These are phyloP conservation scores for Eremophila alpestris DNA, from an alignment of 2,797 vertebrate species.

Conservation along the genomic window DNA sequence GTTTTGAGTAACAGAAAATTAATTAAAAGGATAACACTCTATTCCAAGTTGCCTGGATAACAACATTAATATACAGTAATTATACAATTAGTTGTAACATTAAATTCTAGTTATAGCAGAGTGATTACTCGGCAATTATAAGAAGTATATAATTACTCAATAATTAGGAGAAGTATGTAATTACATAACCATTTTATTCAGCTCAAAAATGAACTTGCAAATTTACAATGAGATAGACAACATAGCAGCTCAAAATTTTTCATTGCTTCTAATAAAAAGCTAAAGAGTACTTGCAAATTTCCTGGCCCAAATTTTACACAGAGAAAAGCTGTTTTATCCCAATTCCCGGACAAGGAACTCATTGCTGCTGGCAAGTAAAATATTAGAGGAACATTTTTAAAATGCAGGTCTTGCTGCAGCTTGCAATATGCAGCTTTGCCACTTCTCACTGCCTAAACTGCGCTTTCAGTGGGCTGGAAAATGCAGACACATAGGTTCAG, in stretches of 20 bases:
- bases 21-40: constrained; percentile 64
- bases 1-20: constrained; percentile 34
- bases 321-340: constrained; percentile 1
- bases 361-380: not conserved
- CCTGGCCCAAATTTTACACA: not conserved
- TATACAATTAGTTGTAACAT: constrained; percentile 84
- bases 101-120: constrained; percentile 82
- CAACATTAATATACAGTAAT: constrained; percentile 80
- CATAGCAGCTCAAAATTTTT: constrained; percentile 10
- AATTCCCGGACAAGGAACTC: not conserved
- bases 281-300: not conserved
- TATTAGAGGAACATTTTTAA: not conserved
- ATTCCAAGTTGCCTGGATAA: constrained; percentile 76
- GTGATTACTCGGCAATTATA: constrained; percentile 83
- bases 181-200: constrained; percentile 80
- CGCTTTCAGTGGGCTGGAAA: constrained; percentile 69
- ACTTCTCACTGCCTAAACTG: constrained; percentile 46
- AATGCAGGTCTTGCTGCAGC: constrained; percentile 1
- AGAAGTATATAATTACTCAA: constrained; percentile 83
- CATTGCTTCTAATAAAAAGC: constrained; percentile 17
- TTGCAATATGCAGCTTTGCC: constrained; percentile 22
- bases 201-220: constrained; percentile 68
- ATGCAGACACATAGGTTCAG: constrained; percentile 45
- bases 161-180: constrained; percentile 83
- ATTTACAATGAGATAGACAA: constrained; percentile 60